These are phyloP conservation scores for Platycnemis pennipes DNA, from an alignment of 2,888 invertebrate genomes.

Conservation along the genomic window DNA sequence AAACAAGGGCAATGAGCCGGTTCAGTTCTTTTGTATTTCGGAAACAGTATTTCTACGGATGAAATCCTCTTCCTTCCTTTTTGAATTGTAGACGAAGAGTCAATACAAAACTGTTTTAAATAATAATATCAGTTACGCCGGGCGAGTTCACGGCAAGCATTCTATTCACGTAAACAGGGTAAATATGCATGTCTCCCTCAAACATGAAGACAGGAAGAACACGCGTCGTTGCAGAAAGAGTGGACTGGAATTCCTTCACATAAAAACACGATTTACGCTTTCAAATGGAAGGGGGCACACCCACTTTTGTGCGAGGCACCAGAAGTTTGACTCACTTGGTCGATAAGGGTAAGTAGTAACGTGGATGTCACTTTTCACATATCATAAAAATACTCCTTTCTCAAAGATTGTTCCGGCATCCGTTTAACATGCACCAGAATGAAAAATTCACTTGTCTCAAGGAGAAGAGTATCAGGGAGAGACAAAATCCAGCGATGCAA, in stretches of 20 bases:
- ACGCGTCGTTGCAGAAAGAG: neutral
- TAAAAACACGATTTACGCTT: neutral
- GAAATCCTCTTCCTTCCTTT: neutral
- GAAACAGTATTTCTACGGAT: neutral
- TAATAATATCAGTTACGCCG: neutral
- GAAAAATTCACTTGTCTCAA: neutral
- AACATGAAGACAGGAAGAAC: neutral
- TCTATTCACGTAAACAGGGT: neutral
- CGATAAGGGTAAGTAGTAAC: neutral
- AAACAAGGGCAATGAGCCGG: neutral
- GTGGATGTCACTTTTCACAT: neutral
- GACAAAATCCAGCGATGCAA: neutral
- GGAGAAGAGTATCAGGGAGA: neutral
- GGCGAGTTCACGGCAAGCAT: neutral
- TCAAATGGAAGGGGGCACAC: neutral
- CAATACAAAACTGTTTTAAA: neutral
- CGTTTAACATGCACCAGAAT: neutral
- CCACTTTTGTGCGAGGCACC: neutral
- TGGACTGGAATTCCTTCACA: neutral
- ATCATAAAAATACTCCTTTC: neutral
- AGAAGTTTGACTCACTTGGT: neutral
- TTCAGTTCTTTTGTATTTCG: neutral
- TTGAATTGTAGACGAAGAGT: neutral
- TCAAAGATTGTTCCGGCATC: neutral
- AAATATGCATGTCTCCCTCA: neutral